A percentile compares a stretch with the other conserved stretches of the same genome.
phyloP scores from a whole-genome alignment of 2,888 invertebrate genomes.

The Tenthredo scrophulariae region DNA sequence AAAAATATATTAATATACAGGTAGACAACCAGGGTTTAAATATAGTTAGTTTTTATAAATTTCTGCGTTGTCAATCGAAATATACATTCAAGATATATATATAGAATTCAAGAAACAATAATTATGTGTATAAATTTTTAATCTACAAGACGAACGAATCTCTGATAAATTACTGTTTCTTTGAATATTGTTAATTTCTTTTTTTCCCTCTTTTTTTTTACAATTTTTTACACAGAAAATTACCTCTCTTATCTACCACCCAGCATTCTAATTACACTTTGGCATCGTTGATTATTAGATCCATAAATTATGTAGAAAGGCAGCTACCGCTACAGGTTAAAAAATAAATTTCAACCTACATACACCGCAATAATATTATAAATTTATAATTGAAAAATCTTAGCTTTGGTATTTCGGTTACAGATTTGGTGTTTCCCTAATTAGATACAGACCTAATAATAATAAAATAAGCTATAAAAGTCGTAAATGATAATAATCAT shows the following conservation, averaged over 20 bases:
- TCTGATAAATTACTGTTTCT: not conserved
- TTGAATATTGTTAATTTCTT: not conserved
- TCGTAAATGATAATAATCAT: not conserved
- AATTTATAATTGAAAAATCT: conserved; percentile 24
- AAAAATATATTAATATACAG: conserved; percentile 69
- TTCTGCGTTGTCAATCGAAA: conserved; percentile 9
- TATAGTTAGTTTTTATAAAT: not conserved
- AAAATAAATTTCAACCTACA: conserved; percentile 4
- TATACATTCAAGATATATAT: not conserved
- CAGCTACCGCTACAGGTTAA: not conserved
- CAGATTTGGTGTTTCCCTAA: conserved; percentile 4
- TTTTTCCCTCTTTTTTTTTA: not conserved
- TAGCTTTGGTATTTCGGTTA: conserved; percentile 19
- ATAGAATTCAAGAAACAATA: conserved; percentile 9
- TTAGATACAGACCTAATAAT: not conserved
- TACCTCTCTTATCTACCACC: not conserved
- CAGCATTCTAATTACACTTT: conserved; percentile 18
- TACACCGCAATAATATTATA: not conserved
- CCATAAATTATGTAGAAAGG: not conserved
- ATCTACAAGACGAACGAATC: conserved; percentile 1
- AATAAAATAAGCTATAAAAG: not conserved
- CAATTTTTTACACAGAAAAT: not conserved
- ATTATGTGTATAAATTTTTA: conserved; percentile 2
- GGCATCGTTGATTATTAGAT: conserved; percentile 17
- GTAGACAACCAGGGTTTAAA: not conserved